A percentile compares a stretch with the other conserved stretches of the same genome.
Conservation (phyloP, 2,113 vertebrate genomes). For the Tichodroma muraria region DNA sequence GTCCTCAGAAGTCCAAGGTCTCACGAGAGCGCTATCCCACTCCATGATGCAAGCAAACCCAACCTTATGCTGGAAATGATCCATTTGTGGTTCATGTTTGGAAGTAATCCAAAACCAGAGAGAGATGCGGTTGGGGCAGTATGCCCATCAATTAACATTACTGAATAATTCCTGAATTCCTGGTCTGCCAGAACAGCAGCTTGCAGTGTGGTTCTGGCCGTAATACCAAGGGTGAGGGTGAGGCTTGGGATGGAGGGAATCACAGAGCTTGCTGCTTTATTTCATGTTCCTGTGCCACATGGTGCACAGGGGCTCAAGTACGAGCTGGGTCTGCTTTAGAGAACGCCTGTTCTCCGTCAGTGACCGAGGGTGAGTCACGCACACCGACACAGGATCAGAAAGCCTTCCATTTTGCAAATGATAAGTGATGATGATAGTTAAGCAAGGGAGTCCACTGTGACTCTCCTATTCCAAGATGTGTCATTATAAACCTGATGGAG, state of each 20-base stretch:
- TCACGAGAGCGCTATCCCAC: background rate
- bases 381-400: slow-evolving; percentile 15
- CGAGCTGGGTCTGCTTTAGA: background rate
- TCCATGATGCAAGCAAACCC: background rate
- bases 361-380: background rate
- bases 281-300: background rate
- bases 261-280: background rate
- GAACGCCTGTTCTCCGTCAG: background rate
- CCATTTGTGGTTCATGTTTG: background rate
- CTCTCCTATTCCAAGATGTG: slow-evolving; percentile 48
- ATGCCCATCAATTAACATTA: background rate
- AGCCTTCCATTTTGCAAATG: slow-evolving; percentile 57
- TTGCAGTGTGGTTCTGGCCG: background rate
- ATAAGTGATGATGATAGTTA: slow-evolving; percentile 68
- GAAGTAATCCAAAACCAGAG: background rate
- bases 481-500: slow-evolving; percentile 65
- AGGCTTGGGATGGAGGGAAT: background rate
- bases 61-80: background rate
- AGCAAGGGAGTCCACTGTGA: slow-evolving; percentile 23
- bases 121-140: background rate
- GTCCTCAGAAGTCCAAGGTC: background rate
- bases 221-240: background rate
- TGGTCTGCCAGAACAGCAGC: background rate
- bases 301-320: background rate
- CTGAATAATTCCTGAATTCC: background rate